These are phyloP conservation scores for Sphecodes monilicornis DNA, from an alignment of 2,888 invertebrate genomes.

Conservation along the genomic window DNA sequence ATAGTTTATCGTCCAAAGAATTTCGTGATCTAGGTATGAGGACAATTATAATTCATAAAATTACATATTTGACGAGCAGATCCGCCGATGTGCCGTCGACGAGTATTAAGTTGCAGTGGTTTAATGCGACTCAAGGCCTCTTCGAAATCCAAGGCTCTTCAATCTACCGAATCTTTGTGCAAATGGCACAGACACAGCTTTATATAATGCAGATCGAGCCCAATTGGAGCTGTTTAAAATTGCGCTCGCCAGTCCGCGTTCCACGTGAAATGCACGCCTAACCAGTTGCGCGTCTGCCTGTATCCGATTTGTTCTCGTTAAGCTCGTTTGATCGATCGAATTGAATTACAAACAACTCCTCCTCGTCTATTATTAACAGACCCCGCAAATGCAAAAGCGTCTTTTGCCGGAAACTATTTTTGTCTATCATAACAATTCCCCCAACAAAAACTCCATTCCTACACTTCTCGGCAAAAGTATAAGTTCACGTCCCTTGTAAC, in stretches of 20 bases:
- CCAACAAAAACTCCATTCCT: background rate
- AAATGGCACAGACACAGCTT: conserved; percentile 13
- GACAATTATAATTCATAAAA: background rate
- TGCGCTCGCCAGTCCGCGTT: background rate
- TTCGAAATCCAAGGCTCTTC: conserved; percentile 28
- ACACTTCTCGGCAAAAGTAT: background rate
- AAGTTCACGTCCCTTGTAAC: background rate
- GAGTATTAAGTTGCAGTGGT: background rate
- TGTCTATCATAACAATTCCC: background rate
- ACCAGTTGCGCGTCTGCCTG: conserved; percentile 24
- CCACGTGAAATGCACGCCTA: conserved; percentile 51
- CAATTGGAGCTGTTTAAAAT: conserved; percentile 35
- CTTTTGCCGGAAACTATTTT: background rate
- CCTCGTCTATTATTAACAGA: conserved; percentile 36
- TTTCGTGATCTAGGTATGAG: background rate
- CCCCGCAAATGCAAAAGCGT: conserved; percentile 26
- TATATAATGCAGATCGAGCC: conserved; percentile 24
- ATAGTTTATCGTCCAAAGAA: background rate
- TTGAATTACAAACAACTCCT: conserved; percentile 44
- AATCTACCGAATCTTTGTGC: conserved; percentile 29
- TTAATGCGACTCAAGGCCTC: conserved; percentile 23
- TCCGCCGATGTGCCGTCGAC: background rate
- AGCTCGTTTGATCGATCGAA: conserved; percentile 47
- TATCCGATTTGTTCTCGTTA: conserved; percentile 48
- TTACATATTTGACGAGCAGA: background rate